Percentiles rank a stretch among this genome's conserved stretches.
phyloP scores from a whole-genome alignment of 1,140 invertebrate species.

The Helicorthomorpha holstii region DNA sequence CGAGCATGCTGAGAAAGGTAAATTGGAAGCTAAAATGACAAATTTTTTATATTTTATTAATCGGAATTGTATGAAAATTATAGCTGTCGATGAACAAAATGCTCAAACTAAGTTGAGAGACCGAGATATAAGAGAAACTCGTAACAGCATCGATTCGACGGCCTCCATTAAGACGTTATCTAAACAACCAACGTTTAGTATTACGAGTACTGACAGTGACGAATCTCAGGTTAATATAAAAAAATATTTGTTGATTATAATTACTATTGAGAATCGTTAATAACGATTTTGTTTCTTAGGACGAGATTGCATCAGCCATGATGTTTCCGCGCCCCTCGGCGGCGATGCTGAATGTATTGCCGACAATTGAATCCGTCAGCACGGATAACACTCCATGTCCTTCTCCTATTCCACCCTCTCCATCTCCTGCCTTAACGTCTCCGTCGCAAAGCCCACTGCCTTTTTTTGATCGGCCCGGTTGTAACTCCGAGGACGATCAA shows the following conservation, averaged over 20 bases:
- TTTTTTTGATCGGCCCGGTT: background rate
- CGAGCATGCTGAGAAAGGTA: conserved; percentile 53
- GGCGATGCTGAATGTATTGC: conserved; percentile 4
- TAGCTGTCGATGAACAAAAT: conserved; percentile 33
- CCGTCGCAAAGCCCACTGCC: background rate
- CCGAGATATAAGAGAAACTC: conserved; percentile 10
- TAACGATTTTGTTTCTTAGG: background rate
- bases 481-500: background rate
- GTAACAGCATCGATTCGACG: background rate
- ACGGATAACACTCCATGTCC: conserved; percentile 38
- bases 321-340: background rate
- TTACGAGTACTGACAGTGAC: background rate
- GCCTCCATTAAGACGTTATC: background rate
- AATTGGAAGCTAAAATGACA: background rate
- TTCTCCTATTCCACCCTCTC: conserved; percentile 25
- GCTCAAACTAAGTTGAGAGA: conserved; percentile 19
- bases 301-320: background rate
- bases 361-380: conserved; percentile 19
- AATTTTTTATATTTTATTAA: too few relatives aligned
- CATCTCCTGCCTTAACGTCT: conserved; percentile 6
- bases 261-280: too few relatives aligned
- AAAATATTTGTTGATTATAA: too few relatives aligned
- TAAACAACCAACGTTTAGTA: background rate
- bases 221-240: background rate
- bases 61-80: background rate